These are phyloP conservation scores for Agriopis marginaria DNA, from an alignment of 2,888 invertebrate genomes.

Conservation along the genomic window DNA sequence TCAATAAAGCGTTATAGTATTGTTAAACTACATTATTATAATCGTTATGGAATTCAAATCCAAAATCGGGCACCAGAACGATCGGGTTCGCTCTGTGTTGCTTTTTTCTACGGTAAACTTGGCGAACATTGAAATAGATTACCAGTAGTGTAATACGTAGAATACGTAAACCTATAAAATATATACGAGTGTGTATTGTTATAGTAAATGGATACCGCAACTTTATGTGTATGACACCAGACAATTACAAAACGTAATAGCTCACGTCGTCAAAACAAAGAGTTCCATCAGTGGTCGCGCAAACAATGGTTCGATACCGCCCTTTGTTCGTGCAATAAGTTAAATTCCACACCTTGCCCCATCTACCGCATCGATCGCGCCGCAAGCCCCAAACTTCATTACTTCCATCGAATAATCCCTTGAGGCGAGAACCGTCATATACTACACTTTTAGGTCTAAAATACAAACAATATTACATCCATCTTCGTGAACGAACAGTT, in stretches of 20 bases:
- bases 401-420: constrained; percentile 59
- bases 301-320: constrained; percentile 24
- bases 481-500: not conserved
- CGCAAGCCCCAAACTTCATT: constrained; percentile 56
- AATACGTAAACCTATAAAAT: not conserved
- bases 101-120: too few relatives aligned
- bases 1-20: too few relatives aligned
- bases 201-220: not conserved
- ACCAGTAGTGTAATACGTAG: too few relatives aligned
- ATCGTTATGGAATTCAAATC: too few relatives aligned
- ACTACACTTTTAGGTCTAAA: constrained; percentile 8
- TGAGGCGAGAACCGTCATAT: constrained; percentile 13
- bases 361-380: constrained; percentile 52
- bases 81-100: too few relatives aligned
- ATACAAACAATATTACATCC: not conserved
- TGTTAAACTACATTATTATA: too few relatives aligned
- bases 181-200: not conserved
- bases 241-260: constrained; percentile 16
- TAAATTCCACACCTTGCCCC: constrained; percentile 54
- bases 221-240: not conserved
- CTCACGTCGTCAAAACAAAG: constrained; percentile 24
- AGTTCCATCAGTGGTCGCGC: constrained; percentile 14
- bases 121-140: too few relatives aligned
- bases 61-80: too few relatives aligned
- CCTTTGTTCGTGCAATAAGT: constrained; percentile 29